Percentiles rank a stretch among this genome's conserved stretches.
Conservation (phyloP, 2,113 vertebrate genomes). For the Dicentrarchus labrax region DNA sequence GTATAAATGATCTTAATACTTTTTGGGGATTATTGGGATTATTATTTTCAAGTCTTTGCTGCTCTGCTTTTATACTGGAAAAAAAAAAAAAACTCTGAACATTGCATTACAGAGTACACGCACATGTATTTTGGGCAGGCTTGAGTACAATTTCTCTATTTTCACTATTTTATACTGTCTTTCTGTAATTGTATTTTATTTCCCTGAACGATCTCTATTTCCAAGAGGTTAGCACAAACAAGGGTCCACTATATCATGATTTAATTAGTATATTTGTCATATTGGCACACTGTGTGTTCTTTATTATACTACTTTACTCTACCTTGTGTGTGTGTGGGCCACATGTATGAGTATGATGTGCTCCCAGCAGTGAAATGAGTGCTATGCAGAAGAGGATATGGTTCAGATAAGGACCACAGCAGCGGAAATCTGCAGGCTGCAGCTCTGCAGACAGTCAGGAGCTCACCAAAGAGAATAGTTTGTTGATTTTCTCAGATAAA, state of each 20-base stretch:
- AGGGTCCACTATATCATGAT: conserved; percentile 1
- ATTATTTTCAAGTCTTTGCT: too few species aligned
- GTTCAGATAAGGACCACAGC: conserved; percentile 46
- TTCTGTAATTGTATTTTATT: conserved; percentile 15
- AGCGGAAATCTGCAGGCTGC: conserved; percentile 29
- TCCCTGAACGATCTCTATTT: conserved; percentile 5
- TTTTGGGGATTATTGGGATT: too few species aligned
- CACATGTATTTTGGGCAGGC: neutral
- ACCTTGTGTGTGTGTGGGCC: conserved; percentile 21
- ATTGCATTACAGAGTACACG: neutral
- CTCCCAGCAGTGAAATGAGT: conserved; percentile 40
- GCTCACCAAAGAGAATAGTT: conserved; percentile 20
- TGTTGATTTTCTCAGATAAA: conserved; percentile 27
- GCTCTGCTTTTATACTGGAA: too few species aligned
- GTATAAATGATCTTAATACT: too few species aligned
- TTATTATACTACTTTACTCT: conserved; percentile 4
- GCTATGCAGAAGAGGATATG: conserved; percentile 22
- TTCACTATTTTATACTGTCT: neutral
- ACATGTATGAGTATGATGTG: conserved; percentile 31
- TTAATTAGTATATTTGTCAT: conserved; percentile 38
- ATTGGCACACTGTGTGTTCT: conserved; percentile 19
- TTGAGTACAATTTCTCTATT: neutral
- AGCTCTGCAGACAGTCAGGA: conserved; percentile 20
- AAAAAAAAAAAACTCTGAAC: neutral
- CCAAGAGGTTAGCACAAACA: conserved; percentile 1